These are phyloP conservation scores for Latheticus oryzae DNA, from an alignment of 2,888 invertebrate species.

Conservation along the genomic window DNA sequence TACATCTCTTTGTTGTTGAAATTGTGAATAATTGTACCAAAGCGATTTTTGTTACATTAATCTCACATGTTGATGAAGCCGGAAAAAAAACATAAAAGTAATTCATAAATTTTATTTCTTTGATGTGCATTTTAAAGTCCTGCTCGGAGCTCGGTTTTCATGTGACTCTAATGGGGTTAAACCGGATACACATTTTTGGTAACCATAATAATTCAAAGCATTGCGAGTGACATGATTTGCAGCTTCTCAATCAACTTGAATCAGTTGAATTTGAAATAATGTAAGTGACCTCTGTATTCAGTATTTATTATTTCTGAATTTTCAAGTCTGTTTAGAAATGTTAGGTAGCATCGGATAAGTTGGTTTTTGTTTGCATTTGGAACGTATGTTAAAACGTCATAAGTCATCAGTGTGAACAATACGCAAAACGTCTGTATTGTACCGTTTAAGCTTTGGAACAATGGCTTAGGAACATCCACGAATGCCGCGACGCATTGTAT, in stretches of 20 bases:
- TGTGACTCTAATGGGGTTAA: constrained; percentile 23
- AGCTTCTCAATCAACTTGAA: constrained; percentile 6
- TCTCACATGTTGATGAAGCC: constrained; percentile 21
- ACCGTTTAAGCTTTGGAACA: constrained; percentile 53
- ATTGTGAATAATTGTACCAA: constrained; percentile 25
- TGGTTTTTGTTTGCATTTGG: constrained; percentile 43
- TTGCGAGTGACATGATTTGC: constrained; percentile 5
- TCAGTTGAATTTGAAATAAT: no score
- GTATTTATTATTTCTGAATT: no score
- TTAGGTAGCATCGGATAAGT: constrained; percentile 40
- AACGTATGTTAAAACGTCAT: constrained; percentile 58
- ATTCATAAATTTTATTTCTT: constrained; percentile 39
- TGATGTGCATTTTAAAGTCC: constrained; percentile 27
- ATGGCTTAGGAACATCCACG: constrained; percentile 47
- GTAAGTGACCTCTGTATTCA: no score
- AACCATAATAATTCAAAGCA: constrained; percentile 20
- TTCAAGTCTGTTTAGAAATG: constrained; percentile 35
- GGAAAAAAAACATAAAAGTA: constrained; percentile 11
- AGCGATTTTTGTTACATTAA: constrained; percentile 25
- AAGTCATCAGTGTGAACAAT: constrained; percentile 58
- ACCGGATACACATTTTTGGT: constrained; percentile 37
- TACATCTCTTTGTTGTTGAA: constrained; percentile 37
- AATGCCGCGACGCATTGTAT: constrained; percentile 31
- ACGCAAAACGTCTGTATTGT: constrained; percentile 58
- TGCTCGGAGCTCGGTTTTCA: constrained; percentile 19